A percentile compares a stretch with the other conserved stretches of the same genome.
Conservation (phyloP, 2,113 vertebrate species). For the Hiodon alosoides region DNA sequence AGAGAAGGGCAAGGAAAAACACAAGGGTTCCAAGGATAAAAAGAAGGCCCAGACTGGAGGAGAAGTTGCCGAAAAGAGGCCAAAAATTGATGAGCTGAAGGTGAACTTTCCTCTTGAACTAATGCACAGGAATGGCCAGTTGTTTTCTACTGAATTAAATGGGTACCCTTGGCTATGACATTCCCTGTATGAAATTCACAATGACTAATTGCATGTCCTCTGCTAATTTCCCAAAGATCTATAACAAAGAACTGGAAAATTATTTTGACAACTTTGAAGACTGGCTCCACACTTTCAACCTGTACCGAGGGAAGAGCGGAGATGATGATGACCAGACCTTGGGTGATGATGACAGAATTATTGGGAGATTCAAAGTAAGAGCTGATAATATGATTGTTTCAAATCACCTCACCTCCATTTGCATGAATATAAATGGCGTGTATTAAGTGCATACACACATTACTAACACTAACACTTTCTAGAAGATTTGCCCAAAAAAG, state of each 20-base stretch:
- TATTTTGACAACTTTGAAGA: slow-evolving; percentile 89
- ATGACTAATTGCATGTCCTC: background rate
- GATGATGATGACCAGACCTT: slow-evolving; percentile 76
- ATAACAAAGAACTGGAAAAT: slow-evolving; percentile 83
- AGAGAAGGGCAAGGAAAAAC: slow-evolving; percentile 73
- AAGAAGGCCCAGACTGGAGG: slow-evolving; percentile 69
- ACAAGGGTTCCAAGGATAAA: slow-evolving; percentile 57
- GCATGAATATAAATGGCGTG: too few relatives aligned
- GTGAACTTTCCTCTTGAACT: slow-evolving; percentile 44
- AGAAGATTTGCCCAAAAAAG: too few relatives aligned
- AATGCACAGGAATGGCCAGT: background rate
- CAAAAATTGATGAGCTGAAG: slow-evolving; percentile 83
- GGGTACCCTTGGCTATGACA: background rate
- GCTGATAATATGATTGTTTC: too few relatives aligned
- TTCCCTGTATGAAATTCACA: background rate
- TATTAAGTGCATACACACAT: too few relatives aligned
- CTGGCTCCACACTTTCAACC: slow-evolving; percentile 95
- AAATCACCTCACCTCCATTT: too few relatives aligned
- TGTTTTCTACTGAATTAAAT: background rate
- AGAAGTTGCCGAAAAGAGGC: slow-evolving; percentile 69
- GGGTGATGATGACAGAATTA: slow-evolving; percentile 81
- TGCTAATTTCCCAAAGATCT: slow-evolving; percentile 64
- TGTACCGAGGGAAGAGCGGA: slow-evolving; percentile 87
- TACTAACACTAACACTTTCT: background rate
- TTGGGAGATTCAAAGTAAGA: slow-evolving; percentile 88